phyloP scores from a whole-genome alignment of 2,797 vertebrate species.

The Sebastes dallii region DNA sequence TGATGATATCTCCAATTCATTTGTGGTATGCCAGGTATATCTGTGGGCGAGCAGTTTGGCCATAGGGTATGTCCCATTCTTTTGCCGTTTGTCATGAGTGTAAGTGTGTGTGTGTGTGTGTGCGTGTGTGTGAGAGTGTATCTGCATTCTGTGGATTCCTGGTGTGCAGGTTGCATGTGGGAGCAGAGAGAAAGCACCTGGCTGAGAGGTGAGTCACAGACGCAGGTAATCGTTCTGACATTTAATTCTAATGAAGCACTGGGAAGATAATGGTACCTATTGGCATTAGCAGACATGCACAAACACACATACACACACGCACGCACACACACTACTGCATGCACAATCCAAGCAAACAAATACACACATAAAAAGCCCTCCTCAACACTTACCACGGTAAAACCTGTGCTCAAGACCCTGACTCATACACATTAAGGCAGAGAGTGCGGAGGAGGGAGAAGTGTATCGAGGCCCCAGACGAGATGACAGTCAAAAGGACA shows the following conservation, averaged over 20 bases:
- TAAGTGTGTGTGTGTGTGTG: slow-evolving; percentile 1
- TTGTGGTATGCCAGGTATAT: slow-evolving; percentile 52
- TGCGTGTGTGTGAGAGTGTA: neutral
- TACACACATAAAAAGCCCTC: slow-evolving; percentile 31
- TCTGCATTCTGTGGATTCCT: slow-evolving; percentile 65
- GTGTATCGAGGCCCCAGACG: slow-evolving; percentile 56
- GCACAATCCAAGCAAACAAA: neutral
- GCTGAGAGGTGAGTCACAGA: slow-evolving; percentile 79
- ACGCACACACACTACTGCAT: slow-evolving; percentile 26
- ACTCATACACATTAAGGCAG: slow-evolving; percentile 68
- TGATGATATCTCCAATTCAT: slow-evolving; percentile 50
- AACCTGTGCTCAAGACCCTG: slow-evolving; percentile 66
- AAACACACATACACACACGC: slow-evolving; percentile 24
- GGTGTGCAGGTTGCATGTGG: slow-evolving; percentile 65
- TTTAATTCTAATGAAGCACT: slow-evolving; percentile 76
- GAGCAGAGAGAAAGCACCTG: slow-evolving; percentile 79
- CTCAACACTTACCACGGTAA: slow-evolving; percentile 56
- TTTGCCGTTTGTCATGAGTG: slow-evolving; percentile 42
- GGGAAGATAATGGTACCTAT: slow-evolving; percentile 71
- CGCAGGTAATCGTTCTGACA: slow-evolving; percentile 81
- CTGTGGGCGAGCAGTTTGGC: slow-evolving; percentile 34
- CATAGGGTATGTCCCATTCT: slow-evolving; percentile 55
- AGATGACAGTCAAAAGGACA: slow-evolving; percentile 73
- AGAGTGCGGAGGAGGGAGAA: slow-evolving; percentile 63
- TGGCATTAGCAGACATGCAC: slow-evolving; percentile 37